Evolutionary conservation across 2,113 vertebrate genomes (phyloP).

Genomic region (Eudyptes chrysolophus): DNA sequence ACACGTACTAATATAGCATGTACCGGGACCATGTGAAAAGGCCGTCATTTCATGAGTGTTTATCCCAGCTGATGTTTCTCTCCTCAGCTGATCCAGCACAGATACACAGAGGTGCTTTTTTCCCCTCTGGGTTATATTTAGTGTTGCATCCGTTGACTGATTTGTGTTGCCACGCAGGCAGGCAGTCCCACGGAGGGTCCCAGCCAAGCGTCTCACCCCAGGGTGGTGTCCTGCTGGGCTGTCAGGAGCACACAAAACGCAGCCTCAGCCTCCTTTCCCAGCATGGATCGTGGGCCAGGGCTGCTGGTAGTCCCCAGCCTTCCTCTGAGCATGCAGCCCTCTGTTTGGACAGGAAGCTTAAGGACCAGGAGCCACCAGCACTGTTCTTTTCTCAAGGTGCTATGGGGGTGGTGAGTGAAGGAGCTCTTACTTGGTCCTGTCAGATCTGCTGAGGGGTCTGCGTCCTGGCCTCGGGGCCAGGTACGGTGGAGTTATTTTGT

Average conservation of each 20-base stretch:
- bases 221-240: background rate
- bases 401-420: background rate
- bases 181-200: background rate
- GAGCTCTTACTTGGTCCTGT: background rate
- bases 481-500: background rate
- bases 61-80: background rate
- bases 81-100: background rate
- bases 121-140: background rate
- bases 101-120: background rate
- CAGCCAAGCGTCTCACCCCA: background rate
- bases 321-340: background rate
- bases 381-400: background rate
- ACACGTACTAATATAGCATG: accelerated
- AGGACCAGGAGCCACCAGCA: accelerated
- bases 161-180: background rate
- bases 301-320: background rate
- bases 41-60: background rate
- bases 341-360: accelerated
- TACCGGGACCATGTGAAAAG: background rate
- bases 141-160: background rate
- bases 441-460: background rate
- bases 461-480: accelerated
- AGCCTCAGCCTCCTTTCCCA: background rate
- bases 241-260: background rate
- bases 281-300: background rate